Conservation (phyloP, 2,113 vertebrate species). For the Colaptes auratus region DNA sequence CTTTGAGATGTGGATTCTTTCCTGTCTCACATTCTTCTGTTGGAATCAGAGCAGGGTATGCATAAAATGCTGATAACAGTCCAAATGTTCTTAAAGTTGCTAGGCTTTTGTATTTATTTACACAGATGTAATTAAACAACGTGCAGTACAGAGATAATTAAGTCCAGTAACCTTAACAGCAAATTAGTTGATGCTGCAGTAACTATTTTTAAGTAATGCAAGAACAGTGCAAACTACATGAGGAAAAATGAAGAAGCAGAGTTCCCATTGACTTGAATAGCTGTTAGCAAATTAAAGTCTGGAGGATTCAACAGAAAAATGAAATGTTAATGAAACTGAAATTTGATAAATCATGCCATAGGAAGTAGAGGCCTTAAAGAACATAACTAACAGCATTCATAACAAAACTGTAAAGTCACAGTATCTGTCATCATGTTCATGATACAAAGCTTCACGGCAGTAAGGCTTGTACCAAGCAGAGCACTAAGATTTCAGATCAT, state of each 20-base stretch:
- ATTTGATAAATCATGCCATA: conserved; percentile 2
- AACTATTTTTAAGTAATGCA: conserved; percentile 27
- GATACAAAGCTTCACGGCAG: neutral
- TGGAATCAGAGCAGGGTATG: neutral
- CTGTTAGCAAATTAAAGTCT: conserved; percentile 34
- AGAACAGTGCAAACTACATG: neutral
- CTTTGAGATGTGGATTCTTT: neutral
- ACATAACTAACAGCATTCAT: conserved; percentile 15
- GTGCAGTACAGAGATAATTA: neutral
- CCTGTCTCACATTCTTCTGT: neutral
- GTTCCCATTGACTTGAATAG: conserved; percentile 16
- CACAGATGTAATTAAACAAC: neutral
- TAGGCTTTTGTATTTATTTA: conserved; percentile 3
- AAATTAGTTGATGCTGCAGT: neutral
- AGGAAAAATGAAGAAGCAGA: conserved; percentile 15
- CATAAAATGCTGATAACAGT: neutral
- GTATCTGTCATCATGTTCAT: neutral
- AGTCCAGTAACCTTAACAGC: neutral
- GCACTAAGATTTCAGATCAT: neutral
- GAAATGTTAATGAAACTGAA: conserved; percentile 40
- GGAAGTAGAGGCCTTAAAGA: conserved; percentile 42
- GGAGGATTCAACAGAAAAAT: conserved; percentile 40
- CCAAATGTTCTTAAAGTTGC: neutral
- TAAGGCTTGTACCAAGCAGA: neutral
- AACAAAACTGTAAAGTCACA: neutral